Evolutionary conservation across 2,797 vertebrate genomes (phyloP).

Genomic region (Gobionotothen gibberifrons): DNA sequence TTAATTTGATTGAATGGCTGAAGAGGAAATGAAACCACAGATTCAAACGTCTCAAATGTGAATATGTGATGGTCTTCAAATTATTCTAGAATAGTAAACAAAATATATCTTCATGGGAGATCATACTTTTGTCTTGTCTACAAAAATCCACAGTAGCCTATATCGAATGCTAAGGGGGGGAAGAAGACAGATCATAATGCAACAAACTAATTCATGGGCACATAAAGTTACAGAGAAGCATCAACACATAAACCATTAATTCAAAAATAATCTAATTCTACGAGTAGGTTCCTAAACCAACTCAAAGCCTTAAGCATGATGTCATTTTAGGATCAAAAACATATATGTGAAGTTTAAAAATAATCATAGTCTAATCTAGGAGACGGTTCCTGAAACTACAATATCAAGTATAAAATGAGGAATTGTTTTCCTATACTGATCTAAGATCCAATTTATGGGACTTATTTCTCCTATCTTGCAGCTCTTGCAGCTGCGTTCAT

Average conservation of each 20-base stretch:
- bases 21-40: background rate
- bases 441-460: accelerated
- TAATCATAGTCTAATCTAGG: too few species aligned
- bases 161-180: accelerated
- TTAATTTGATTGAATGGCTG: background rate
- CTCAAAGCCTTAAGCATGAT: background rate
- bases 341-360: too few species aligned
- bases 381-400: too few species aligned
- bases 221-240: background rate
- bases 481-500: background rate
- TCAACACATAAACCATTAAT: background rate
- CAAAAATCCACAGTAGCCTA: background rate
- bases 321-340: accelerated
- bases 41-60: background rate
- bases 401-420: too few species aligned
- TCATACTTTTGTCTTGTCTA: background rate
- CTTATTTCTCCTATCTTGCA: background rate
- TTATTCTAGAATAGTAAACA: background rate
- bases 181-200: background rate
- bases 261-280: too few species aligned
- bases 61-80: background rate
- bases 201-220: background rate
- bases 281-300: too few species aligned
- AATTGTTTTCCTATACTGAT: background rate
- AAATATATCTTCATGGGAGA: background rate